Conservation (phyloP, 1,140 invertebrate species). For the Drosophila ananassae region DNA sequence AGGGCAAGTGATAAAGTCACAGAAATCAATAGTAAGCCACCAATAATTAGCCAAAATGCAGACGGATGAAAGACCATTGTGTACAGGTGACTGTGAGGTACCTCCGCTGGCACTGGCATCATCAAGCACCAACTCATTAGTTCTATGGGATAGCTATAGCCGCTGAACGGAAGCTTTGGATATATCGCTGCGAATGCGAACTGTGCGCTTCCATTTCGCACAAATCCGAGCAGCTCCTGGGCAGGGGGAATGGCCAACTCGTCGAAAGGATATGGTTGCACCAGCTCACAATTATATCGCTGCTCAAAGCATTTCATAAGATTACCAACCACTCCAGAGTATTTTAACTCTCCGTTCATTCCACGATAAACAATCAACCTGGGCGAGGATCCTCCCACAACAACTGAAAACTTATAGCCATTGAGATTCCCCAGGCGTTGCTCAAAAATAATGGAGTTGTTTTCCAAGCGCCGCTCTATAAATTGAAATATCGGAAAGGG, state of each 20-base stretch:
- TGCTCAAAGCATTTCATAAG: slow-evolving; percentile 48
- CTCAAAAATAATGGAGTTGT: slow-evolving; percentile 3
- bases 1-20: slow-evolving; percentile 24
- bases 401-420: slow-evolving; percentile 46
- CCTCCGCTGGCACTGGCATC: slow-evolving; percentile 57
- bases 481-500: slow-evolving; percentile 61
- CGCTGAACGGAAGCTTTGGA: slow-evolving; percentile 7
- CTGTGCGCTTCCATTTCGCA: slow-evolving; percentile 56
- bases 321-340: slow-evolving; percentile 59
- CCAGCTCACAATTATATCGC: slow-evolving; percentile 52
- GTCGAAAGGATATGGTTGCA: slow-evolving; percentile 35
- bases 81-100: slow-evolving; percentile 58
- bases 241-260: slow-evolving; percentile 20
- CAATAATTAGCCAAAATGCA: slow-evolving; percentile 38
- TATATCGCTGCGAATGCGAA: slow-evolving; percentile 47
- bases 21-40: slow-evolving; percentile 40
- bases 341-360: slow-evolving; percentile 21
- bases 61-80: slow-evolving; percentile 40
- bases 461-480: slow-evolving; percentile 28
- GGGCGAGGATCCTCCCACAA: slow-evolving; percentile 63
- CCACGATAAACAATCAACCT: slow-evolving; percentile 58
- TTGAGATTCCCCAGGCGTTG: slow-evolving; percentile 40
- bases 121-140: slow-evolving; percentile 69
- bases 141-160: slow-evolving; percentile 65
- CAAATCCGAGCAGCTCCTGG: slow-evolving; percentile 32